Base-by-base conservation (phyloP, 2,888 invertebrate genomes). In the Lobophora halterata region DNA sequence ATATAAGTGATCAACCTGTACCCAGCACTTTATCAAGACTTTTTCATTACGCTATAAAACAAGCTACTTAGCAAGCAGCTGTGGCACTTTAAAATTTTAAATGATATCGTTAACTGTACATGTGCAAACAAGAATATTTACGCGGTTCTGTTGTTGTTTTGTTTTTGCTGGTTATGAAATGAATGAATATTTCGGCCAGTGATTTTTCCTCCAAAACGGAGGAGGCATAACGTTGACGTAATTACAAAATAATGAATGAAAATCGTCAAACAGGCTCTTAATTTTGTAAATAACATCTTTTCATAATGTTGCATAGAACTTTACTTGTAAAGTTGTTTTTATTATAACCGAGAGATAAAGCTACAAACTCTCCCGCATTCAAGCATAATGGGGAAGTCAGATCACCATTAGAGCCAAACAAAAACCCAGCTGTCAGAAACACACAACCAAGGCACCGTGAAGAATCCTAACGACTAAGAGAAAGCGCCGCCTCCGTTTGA, bases 391-490 rank as follows among this genome's bases (percentile, higher is more conserved):
- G 59, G 63, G 68, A 73, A 69, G 61, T 58, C 57, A 42, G 69
- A 73, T 75, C 73, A 71, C 64, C 73, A 72, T 77, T 63, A 65
- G 61, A 65, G 53, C 49, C 55, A 58, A 60, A 71, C 78, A 81
- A 82, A 82, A 82, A 79, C 65, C 65, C 66, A 63, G 66, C 72
- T 61, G 68, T 67, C 73, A 75, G 79, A 70, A 74, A 68, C 59
- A 61, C 61, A 60, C 62, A 52, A 55, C 62, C 59, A 65, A 67
- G 62, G 62, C 59, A 65, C 65, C 74, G 74, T 74, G 65, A 63
- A 71, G 74, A 83, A 86, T 82, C 58, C 56, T 78, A 82, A 85
- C 76, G 79, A 81, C 71, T 52, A 59, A 50, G 71, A 70, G 81
- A 82, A 81, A 82, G 79, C 69, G 65, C 64, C 35, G 55, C 46